Base-by-base conservation (phyloP, 2,113 vertebrate species). In the Rhizomys pruinosus region DNA sequence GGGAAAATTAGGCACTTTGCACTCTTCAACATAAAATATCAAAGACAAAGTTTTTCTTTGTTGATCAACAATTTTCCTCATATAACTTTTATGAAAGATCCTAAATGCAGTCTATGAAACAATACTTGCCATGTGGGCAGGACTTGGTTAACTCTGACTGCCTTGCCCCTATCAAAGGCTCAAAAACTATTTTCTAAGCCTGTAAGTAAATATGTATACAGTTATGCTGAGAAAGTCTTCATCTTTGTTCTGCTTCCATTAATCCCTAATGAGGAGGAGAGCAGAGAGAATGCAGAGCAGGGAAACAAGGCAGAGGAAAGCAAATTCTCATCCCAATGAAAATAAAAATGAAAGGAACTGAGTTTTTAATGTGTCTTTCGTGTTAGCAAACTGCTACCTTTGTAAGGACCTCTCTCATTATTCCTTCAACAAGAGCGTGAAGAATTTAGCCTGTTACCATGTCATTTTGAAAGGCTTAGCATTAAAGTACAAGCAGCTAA, bases 391-490 rank as follows among this genome's bases (percentile, higher is more conserved):
- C n/a, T 44, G 11, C 13, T 92, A 27, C 7, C 37, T 93, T 16
- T 11, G 76, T 55, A 78, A n/a, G 29, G 13, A 78, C 20, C 11
- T 77, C 39, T 47, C 12, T 86, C 44, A 39, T 59, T 94, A 59
- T 84, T 64, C 20, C 25, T 86, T 55, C 42, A 68, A 63, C 63
- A 8, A 34, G 16, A 72, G 17, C 39, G 55, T 78, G 55, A 78
- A 17, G 68, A 78, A 63, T 91, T 89, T 74, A 63, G 82, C 25
- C 25, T 79, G 32, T 79, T 76, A 84, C 13, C 27, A 20, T 76
- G 57, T 59, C 80, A 79, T 80, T 89, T 69, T 71, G 52, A 79
- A 89, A 87, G 71, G 17, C 63, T 88, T 91, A 72, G 52, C 64
- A 42, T 80, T 85, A 64, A 71, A 87, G 44, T n/a, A 72, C 29